Evolutionary conservation across 2,797 vertebrate genomes (phyloP).

Genomic region (Propithecus perrieri): DNA sequence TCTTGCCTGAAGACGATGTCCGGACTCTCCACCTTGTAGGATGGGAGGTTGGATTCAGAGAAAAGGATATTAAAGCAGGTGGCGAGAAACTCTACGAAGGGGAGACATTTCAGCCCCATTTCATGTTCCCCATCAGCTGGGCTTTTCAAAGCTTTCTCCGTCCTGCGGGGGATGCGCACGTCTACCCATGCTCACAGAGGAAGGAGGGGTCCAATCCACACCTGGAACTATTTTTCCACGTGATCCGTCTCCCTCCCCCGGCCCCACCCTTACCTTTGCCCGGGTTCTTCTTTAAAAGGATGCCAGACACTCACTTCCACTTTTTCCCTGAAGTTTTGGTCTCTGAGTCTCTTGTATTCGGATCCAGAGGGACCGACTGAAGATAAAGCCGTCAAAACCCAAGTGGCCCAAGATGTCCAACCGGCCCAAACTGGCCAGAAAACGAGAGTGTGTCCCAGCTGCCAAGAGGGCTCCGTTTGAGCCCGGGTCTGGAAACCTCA

Average conservation of each 20-base stretch:
- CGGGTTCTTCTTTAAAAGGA: not conserved
- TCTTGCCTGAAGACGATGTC: not conserved
- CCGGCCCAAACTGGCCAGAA: not conserved
- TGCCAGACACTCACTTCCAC: not conserved
- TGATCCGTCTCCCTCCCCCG: accelerated
- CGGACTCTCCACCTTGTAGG: too few species aligned
- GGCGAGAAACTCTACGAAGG: not conserved
- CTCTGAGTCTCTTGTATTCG: not conserved
- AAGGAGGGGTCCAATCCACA: not conserved
- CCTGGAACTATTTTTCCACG: not conserved
- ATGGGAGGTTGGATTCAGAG: accelerated
- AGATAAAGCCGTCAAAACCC: not conserved
- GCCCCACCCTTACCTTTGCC: not conserved
- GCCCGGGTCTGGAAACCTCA: not conserved
- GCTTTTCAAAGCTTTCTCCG: not conserved
- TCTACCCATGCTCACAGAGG: not conserved
- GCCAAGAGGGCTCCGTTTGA: accelerated
- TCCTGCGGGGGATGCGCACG: not conserved
- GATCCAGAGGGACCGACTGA: not conserved
- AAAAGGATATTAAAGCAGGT: not conserved
- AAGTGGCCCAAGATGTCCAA: not conserved
- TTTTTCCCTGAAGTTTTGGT: not conserved
- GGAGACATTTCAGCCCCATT: not conserved
- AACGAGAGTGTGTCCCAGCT: not conserved
- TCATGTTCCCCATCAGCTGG: accelerated